Evolutionary conservation across 2,797 vertebrate species (phyloP), one percentile per base, ranked within the genome.

Genomic region (Sparus aurata): DNA sequence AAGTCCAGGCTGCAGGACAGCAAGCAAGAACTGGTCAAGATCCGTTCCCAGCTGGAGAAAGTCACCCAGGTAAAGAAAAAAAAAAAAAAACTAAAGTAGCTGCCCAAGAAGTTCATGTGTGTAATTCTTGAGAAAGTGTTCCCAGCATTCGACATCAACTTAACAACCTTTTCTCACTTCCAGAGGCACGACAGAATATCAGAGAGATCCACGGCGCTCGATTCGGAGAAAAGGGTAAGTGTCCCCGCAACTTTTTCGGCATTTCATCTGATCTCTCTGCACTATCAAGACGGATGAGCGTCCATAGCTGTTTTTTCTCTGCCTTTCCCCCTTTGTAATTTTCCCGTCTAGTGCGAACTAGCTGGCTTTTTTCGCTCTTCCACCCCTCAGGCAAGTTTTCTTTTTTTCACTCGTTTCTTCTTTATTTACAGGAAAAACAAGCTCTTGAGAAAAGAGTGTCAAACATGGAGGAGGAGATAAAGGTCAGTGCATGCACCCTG

Each of bases 391-490:
- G 1, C 27, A 12, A 27, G 5, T 30, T 34, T 60, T 68, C 71
- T 17, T 47, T n/a, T n/a, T 38, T 49, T 76, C 9, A 57, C 2
- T 46, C 3, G 4, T 75, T 80, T 63, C 17, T 70, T 73, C 27
- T 73, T 75, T 75, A 61, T 77, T 76, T 75, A 80, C 93, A 99
- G 98, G 98, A 98, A 93, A 98, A 97, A 86, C 95, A 97, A 88
- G 95, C 93, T 83, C 93, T 99, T 85, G 97, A 98, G 91, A 97
- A 97, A 91, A 97, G 94, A 88, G 98, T 99, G 84, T 97, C 98
- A 1, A 96, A 98, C 91, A 99, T 99, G 98, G 97, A 99, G 73
- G 98, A 97, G 73, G 98, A 99, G 79, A 87, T 99, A 92, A 99
- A 99, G 97, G 98, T 99, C 96, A 93, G 92, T 87, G 22, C 22